Conservation (phyloP, 2,113 vertebrate genomes). For the Hippoglossus stenolepis region DNA sequence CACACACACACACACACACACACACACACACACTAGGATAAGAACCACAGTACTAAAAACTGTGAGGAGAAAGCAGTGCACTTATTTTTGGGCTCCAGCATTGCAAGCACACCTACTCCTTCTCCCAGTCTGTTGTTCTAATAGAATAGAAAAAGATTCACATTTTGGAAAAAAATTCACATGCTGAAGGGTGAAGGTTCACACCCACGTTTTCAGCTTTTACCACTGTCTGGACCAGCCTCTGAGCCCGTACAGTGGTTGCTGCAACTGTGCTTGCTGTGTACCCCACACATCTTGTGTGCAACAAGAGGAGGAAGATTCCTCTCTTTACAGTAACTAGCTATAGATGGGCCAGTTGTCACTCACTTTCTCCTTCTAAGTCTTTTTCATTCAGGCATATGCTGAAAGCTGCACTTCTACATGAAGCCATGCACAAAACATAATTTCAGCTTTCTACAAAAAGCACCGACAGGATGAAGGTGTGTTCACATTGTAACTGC, state of each 20-base stretch:
- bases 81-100: conserved; percentile 13
- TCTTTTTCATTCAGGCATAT: too few species aligned
- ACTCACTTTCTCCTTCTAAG: too few species aligned
- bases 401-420: too few species aligned
- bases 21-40: conserved; percentile 36
- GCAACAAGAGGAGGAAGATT: too few species aligned
- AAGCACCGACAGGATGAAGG: too few species aligned
- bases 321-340: too few species aligned
- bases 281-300: background rate
- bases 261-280: conserved; percentile 5
- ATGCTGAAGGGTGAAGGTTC: background rate
- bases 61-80: background rate
- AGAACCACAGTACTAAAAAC: conserved; percentile 1
- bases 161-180: background rate
- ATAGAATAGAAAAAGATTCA: background rate
- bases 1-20: conserved; percentile 23
- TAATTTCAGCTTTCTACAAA: too few species aligned
- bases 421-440: too few species aligned
- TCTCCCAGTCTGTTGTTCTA: conserved; percentile 10
- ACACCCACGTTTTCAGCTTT: background rate
- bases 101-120: background rate
- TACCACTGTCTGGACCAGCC: background rate
- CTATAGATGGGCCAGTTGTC: too few species aligned
- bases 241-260: conserved; percentile 10
- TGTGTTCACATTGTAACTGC: too few species aligned